Base-by-base conservation (phyloP, 35 echinoderm and acorn worm species). In the Apostichopus californicus region DNA sequence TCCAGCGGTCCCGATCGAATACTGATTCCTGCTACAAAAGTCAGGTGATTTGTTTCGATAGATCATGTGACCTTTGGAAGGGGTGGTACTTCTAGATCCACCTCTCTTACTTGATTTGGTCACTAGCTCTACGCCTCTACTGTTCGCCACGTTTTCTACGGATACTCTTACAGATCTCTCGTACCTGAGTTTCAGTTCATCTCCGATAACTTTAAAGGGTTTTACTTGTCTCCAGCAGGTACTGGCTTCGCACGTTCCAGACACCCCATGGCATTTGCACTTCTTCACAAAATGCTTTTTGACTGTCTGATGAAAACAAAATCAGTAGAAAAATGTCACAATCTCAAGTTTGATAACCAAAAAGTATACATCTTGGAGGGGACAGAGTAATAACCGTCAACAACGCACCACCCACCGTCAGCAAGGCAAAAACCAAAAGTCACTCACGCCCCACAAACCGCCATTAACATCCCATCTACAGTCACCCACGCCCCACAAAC, bases 21-120 rank as follows among this genome's bases (percentile, higher is more conserved):
- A 95, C 55, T 86, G 54, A 57, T 93, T 94, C 3, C 88, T 78
- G 10, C 63, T 72, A 79, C 97, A 98, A 64, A 95, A 99, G 75
- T 96, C 91, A 10, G 97, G 97, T 81, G 97, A 99, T 9, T 92
- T 81, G 13, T 92, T 91, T 10, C 78, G 77, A 90, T 91, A 99
- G 6, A 99, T 91, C 23, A 99, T 85, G 13, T 94, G 89, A 23
- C 89, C 89, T 15, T 57, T 89, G 8, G 77, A 68, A 68, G 75
- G 57, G 9, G 20, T 61, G 8, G 70, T 65, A 5, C 54, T 65
- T 53, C n/a, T 87, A 3, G 20, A 0, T 12, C 23, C 20, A 54
- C 64, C 54, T 64, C 72, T 58, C 88, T 79, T 88, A n/a, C 53
- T 34, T 23, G 68, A 68, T 72, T 28, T 55, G 11, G 56, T 57